Evolutionary conservation across 2,113 vertebrate genomes (phyloP).

Genomic region (Sardina pilchardus): DNA sequence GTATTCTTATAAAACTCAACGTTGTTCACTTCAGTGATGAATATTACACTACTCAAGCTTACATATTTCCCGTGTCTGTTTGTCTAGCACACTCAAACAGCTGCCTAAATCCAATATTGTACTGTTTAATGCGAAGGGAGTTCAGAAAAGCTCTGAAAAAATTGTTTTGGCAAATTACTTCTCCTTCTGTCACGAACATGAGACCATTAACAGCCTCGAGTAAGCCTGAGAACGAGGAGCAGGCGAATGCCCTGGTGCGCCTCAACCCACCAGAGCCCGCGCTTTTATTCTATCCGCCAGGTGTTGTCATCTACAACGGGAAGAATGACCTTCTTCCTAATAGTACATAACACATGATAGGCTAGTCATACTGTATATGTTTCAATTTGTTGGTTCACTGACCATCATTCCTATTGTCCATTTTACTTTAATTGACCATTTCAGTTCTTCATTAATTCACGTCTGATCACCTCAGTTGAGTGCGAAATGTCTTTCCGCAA

Average conservation of each 20-base stretch:
- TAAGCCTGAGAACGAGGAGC: constrained; percentile 82
- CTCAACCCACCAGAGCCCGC: constrained; percentile 59
- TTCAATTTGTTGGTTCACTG: neutral
- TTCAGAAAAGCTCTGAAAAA: constrained; percentile 88
- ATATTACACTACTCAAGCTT: constrained; percentile 90
- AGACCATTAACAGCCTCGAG: constrained; percentile 83
- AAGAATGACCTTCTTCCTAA: constrained; percentile 79
- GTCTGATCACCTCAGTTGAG: neutral
- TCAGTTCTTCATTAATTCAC: neutral
- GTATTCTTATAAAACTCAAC: constrained; percentile 93
- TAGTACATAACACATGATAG: constrained; percentile 58
- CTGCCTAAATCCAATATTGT: constrained; percentile 92
- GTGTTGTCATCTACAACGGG: constrained; percentile 79
- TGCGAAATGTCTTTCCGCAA: neutral
- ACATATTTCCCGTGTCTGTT: constrained; percentile 89
- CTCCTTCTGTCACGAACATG: constrained; percentile 79
- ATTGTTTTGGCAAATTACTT: constrained; percentile 85
- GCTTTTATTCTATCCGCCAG: constrained; percentile 80
- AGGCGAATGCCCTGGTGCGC: constrained; percentile 64
- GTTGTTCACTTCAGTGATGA: constrained; percentile 85
- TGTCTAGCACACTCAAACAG: constrained; percentile 97
- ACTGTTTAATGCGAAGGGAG: constrained; percentile 92
- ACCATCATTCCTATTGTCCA: neutral
- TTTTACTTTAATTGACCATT: neutral
- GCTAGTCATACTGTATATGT: neutral